Conservation (phyloP, 37 sponge, comb jelly and placozoan species). For the Dysidea cf. avara region DNA sequence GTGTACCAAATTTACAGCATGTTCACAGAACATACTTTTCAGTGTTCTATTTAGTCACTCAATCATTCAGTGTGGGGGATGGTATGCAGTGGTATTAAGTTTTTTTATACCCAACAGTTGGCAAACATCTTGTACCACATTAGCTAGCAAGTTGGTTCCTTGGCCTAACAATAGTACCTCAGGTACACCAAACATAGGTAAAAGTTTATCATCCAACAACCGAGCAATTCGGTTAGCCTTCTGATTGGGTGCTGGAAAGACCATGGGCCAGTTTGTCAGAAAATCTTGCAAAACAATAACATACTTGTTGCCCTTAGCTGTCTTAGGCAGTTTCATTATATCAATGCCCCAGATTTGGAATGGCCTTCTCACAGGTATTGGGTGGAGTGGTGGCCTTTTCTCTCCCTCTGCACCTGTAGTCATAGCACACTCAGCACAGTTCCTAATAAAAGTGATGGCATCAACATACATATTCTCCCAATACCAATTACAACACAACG, state of each 20-base stretch:
- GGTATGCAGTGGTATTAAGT: too few relatives aligned
- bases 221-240: constrained; percentile 14
- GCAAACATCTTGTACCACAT: constrained; percentile 30
- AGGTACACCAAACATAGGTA: constrained; percentile 52
- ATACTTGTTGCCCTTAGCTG: constrained; percentile 29
- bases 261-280: constrained; percentile 45
- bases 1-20: too few relatives aligned
- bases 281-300: constrained; percentile 61
- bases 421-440: constrained; percentile 53
- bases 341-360: constrained; percentile 54
- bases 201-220: constrained; percentile 33
- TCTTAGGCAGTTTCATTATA: constrained; percentile 39
- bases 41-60: constrained; percentile 19
- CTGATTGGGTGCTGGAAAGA: constrained; percentile 43
- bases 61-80: too few relatives aligned
- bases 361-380: constrained; percentile 34
- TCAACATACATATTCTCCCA: constrained; percentile 47
- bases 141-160: constrained; percentile 41
- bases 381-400: constrained; percentile 24
- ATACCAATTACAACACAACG: constrained; percentile 48
- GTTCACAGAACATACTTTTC: constrained; percentile 21
- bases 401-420: constrained; percentile 27
- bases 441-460: not conserved
- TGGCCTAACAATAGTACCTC: constrained; percentile 44
- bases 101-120: constrained; percentile 14